phyloP scores from a whole-genome alignment of 2,888 invertebrate species.

The Pristionchus maxplancki region DNA sequence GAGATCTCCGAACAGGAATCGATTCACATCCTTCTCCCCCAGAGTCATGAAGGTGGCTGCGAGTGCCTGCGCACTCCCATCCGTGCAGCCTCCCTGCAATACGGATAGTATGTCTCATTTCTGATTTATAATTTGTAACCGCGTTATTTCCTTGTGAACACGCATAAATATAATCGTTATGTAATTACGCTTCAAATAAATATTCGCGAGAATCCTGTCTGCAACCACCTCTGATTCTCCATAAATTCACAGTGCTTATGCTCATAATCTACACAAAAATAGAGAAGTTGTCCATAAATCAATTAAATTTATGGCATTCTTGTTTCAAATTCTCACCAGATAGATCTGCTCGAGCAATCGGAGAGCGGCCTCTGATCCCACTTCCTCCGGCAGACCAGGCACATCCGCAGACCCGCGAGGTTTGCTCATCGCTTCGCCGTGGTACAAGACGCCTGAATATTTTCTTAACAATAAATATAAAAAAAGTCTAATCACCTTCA shows the following conservation, averaged over 20 bases:
- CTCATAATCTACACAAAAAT: too few relatives aligned
- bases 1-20: constrained; percentile 84
- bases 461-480: constrained; percentile 59
- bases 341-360: constrained; percentile 91
- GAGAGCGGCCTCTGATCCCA: constrained; percentile 89
- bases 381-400: constrained; percentile 90
- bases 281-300: too few relatives aligned
- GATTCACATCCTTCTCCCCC: constrained; percentile 94
- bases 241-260: too few relatives aligned
- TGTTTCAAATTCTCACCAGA: constrained; percentile 77
- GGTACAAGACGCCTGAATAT: constrained; percentile 67
- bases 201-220: too few relatives aligned
- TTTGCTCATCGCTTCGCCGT: constrained; percentile 71
- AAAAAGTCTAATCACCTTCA: constrained; percentile 80
- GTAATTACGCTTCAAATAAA: too few relatives aligned
- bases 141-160: too few relatives aligned
- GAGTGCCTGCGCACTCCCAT: constrained; percentile 90
- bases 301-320: too few relatives aligned
- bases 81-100: constrained; percentile 88
- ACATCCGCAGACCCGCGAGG: constrained; percentile 6
- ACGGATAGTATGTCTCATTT: background rate
- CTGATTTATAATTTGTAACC: too few relatives aligned
- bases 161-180: too few relatives aligned
- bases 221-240: too few relatives aligned
- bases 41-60: constrained; percentile 93